These are phyloP conservation scores for Griposia aprilina DNA, from an alignment of 2,888 invertebrate species.

Conservation along the genomic window DNA sequence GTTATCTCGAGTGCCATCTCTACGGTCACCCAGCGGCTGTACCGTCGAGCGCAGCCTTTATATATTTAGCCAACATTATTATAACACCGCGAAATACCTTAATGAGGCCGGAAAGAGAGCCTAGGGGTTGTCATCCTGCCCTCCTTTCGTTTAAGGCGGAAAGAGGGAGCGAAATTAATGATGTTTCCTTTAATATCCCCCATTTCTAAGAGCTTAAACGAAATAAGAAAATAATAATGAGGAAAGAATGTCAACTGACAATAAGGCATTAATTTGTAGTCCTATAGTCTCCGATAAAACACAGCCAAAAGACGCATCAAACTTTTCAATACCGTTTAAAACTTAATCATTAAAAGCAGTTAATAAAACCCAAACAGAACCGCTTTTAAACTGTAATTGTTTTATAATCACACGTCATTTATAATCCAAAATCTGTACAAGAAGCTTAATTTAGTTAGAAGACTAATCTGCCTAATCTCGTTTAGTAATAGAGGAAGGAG, in stretches of 20 bases:
- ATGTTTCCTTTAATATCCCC: constrained; percentile 44
- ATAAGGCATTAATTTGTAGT: constrained; percentile 13
- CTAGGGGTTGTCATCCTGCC: constrained; percentile 40
- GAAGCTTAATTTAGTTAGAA: constrained; percentile 34
- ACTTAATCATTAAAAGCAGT: constrained; percentile 35
- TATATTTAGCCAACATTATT: constrained; percentile 59
- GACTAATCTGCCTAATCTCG: constrained; percentile 55
- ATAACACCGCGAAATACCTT: constrained; percentile 51
- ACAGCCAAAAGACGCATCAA: constrained; percentile 13
- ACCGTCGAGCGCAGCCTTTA: constrained; percentile 44
- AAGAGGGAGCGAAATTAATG: constrained; percentile 50
- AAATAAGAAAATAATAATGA: constrained; percentile 39
- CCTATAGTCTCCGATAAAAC: background rate
- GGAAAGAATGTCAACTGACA: background rate
- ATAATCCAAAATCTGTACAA: constrained; percentile 43
- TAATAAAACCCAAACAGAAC: constrained; percentile 24
- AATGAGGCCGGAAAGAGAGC: constrained; percentile 54
- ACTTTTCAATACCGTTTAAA: constrained; percentile 27
- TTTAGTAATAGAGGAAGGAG: constrained; percentile 57
- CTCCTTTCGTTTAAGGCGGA: constrained; percentile 25
- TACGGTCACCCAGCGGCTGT: constrained; percentile 48
- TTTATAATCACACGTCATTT: constrained; percentile 43
- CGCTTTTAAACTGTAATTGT: constrained; percentile 22
- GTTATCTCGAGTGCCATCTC: constrained; percentile 65
- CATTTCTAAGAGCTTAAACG: constrained; percentile 29